These are phyloP conservation scores for Pterocles gutturalis DNA, from an alignment of 2,113 vertebrate genomes.

Conservation along the genomic window DNA sequence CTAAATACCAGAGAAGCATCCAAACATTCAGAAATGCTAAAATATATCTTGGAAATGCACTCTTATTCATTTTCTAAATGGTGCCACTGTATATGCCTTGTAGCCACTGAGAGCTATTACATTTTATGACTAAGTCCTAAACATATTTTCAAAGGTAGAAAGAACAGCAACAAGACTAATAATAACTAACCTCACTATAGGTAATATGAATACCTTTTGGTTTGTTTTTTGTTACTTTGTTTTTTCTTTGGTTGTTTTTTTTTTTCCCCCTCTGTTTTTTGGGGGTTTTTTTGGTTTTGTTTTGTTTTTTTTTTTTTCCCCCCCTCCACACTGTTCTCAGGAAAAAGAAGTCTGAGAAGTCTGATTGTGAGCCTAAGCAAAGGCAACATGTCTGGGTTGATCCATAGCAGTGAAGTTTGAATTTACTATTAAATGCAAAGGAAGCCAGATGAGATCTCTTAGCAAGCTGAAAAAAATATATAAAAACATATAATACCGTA, in stretches of 20 bases:
- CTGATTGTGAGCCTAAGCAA: not conserved
- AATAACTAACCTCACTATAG: not conserved
- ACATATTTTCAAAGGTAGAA: not conserved
- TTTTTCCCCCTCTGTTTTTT: too few relatives aligned
- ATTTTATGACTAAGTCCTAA: not conserved
- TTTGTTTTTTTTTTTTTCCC: not conserved
- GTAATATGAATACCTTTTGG: too few relatives aligned
- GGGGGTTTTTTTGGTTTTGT: rapidly evolving
- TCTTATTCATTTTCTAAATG: not conserved
- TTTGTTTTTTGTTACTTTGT: not conserved
- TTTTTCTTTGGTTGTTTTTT: not conserved
- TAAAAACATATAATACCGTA: not conserved
- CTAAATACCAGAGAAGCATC: not conserved
- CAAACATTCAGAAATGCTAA: not conserved
- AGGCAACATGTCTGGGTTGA: not conserved
- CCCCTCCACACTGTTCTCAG: not conserved
- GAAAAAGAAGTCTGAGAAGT: not conserved
- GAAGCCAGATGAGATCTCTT: not conserved
- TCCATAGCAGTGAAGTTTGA: not conserved
- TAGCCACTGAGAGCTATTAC: not conserved
- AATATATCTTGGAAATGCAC: not conserved
- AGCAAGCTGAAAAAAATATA: not conserved
- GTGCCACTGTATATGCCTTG: not conserved
- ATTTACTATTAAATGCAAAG: not conserved
- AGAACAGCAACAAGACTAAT: not conserved